Conservation (phyloP, 2,797 vertebrate genomes). For the Anguilla anguilla region DNA sequence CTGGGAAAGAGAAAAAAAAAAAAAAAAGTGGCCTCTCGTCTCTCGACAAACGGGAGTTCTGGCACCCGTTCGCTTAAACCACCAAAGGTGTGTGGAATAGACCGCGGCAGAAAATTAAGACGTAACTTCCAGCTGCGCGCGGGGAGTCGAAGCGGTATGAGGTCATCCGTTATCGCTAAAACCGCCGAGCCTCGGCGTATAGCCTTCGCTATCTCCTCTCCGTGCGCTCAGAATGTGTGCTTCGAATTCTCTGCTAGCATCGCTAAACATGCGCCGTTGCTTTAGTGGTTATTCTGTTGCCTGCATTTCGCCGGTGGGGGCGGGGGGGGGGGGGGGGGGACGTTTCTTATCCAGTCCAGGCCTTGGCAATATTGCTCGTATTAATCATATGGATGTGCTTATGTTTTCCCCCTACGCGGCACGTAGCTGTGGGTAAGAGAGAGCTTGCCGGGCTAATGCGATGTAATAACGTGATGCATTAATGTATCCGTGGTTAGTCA, state of each 20-base stretch:
- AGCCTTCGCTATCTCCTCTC: neutral
- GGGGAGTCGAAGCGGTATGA: neutral
- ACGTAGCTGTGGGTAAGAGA: neutral
- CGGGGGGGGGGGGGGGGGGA: neutral
- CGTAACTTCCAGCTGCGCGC: neutral
- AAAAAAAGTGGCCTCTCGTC: neutral
- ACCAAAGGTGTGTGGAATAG: neutral
- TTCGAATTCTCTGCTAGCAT: neutral
- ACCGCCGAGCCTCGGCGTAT: neutral
- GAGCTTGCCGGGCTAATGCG: neutral
- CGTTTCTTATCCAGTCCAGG: neutral
- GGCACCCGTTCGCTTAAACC: neutral
- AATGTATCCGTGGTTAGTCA: neutral
- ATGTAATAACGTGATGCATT: neutral
- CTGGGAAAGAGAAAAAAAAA: too few relatives aligned
- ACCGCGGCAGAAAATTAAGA: neutral
- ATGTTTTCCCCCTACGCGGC: neutral
- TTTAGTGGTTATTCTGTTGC: neutral
- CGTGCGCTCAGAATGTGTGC: neutral
- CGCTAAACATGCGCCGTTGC: neutral
- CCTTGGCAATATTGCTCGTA: neutral
- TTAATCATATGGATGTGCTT: neutral
- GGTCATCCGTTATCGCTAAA: neutral
- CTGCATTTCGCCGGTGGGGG: neutral
- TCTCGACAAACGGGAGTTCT: neutral